These are phyloP conservation scores for Microcebus jonahi DNA, from an alignment of 2,113 vertebrate genomes.

Conservation along the genomic window DNA sequence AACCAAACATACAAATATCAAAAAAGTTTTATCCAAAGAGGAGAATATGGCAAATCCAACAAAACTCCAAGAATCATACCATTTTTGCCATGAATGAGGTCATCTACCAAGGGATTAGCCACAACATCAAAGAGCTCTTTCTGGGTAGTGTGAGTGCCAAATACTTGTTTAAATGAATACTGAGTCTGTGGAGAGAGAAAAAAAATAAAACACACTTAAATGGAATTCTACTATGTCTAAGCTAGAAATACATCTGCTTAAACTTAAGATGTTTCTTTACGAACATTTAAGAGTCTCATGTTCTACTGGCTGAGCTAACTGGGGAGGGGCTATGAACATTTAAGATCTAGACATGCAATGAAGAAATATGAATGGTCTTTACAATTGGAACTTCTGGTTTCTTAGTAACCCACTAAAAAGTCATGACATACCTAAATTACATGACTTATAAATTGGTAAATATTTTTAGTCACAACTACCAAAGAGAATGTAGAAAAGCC, in stretches of 20 bases:
- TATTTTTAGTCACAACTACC: background rate
- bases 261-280: background rate
- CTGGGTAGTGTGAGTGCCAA: constrained; percentile 90
- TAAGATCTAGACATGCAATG: background rate
- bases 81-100: constrained; percentile 94
- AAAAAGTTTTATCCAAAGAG: background rate
- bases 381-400: background rate
- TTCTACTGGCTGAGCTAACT: too few species aligned
- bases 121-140: constrained; percentile 93
- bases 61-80: constrained; percentile 83
- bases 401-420: background rate
- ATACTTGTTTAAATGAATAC: constrained; percentile 96
- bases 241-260: background rate
- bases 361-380: background rate
- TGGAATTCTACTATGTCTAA: background rate
- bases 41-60: background rate
- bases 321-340: background rate
- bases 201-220: background rate
- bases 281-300: background rate
- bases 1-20: constrained; percentile 14
- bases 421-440: background rate
- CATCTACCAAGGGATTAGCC: constrained; percentile 94
- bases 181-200: constrained; percentile 87
- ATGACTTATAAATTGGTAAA: background rate
- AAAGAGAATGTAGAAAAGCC: background rate